Evolutionary conservation across 2,113 vertebrate genomes (phyloP).

Genomic region (Gallinago media): DNA sequence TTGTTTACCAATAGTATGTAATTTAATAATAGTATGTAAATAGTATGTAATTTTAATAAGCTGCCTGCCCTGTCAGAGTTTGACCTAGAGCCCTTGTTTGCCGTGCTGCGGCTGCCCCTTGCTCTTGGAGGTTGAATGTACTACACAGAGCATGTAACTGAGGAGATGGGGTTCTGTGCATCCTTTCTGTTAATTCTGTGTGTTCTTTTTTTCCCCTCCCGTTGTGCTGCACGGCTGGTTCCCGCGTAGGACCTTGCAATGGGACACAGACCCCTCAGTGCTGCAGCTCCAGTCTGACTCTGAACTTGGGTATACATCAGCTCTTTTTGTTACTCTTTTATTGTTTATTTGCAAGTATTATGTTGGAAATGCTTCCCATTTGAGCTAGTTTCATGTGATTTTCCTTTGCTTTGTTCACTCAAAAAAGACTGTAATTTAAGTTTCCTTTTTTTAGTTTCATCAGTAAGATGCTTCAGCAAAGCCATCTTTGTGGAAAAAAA

Average conservation of each 20-base stretch:
- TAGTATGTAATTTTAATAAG: not conserved
- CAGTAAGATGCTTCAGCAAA: conserved; percentile 39
- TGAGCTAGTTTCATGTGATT: conserved; percentile 15
- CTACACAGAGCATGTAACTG: conserved; percentile 57
- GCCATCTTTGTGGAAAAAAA: conserved; percentile 32
- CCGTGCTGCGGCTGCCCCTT: not conserved
- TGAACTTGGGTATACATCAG: conserved; percentile 92
- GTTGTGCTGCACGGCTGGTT: conserved; percentile 83
- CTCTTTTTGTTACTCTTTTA: conserved; percentile 73
- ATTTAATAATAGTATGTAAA: not conserved
- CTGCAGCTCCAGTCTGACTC: conserved; percentile 98
- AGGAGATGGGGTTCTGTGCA: conserved; percentile 56
- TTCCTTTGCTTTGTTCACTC: conserved; percentile 46
- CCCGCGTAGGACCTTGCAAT: conserved; percentile 93
- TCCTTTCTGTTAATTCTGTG: conserved; percentile 82
- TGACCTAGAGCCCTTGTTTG: not conserved
- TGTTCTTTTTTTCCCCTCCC: conserved; percentile 78
- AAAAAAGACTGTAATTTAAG: conserved; percentile 31
- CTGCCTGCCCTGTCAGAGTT: not conserved
- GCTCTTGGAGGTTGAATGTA: conserved; percentile 39
- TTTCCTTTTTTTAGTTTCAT: conserved; percentile 46
- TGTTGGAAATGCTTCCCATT: conserved; percentile 52
- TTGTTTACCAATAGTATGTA: not conserved
- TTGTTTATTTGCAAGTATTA: conserved; percentile 66
- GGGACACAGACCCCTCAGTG: conserved; percentile 99